Evolutionary conservation across 1,140 invertebrate species (phyloP).

Genomic region (Zaprionus vittiger): DNA sequence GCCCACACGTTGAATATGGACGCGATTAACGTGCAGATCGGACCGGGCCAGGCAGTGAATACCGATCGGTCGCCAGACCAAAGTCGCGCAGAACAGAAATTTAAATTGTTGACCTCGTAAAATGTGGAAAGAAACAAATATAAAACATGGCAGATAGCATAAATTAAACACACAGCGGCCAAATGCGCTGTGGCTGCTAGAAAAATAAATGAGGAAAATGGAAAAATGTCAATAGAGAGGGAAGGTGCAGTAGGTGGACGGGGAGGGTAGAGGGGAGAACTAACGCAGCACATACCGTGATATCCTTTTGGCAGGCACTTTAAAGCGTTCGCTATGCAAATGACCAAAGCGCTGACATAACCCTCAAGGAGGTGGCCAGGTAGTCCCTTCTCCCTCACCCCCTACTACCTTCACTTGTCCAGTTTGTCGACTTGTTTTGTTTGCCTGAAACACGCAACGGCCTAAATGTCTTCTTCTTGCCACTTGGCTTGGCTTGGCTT

Average conservation of each 20-base stretch:
- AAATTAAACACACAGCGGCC: conserved; percentile 56
- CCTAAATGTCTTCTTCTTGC: conserved; percentile 39
- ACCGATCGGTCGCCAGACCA: conserved; percentile 33
- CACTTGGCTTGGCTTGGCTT: conserved; percentile 16
- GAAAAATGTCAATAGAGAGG: conserved; percentile 41
- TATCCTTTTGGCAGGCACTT: conserved; percentile 33
- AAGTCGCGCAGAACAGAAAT: conserved; percentile 49
- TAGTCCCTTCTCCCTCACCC: not conserved
- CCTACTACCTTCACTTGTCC: not conserved
- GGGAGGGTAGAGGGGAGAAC: conserved; percentile 11
- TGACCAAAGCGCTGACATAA: conserved; percentile 53
- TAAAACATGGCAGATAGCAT: conserved; percentile 56
- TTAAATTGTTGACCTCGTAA: conserved; percentile 75
- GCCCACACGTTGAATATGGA: conserved; percentile 55
- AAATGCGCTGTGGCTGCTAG: conserved; percentile 60
- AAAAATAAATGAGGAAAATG: conserved; percentile 72
- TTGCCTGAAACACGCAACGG: conserved; percentile 69
- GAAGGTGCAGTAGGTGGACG: conserved; percentile 1
- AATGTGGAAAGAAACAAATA: conserved; percentile 38
- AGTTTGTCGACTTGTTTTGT: conserved; percentile 48
- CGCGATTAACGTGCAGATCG: conserved; percentile 25
- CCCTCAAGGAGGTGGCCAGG: conserved; percentile 1
- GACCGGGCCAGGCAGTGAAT: not conserved
- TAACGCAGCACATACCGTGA: conserved; percentile 15
- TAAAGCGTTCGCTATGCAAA: conserved; percentile 62